Percentiles rank a stretch among this genome's conserved stretches.
Evolutionary conservation across 2,113 vertebrate genomes (phyloP).

Genomic region (Melanocharis versteri): DNA sequence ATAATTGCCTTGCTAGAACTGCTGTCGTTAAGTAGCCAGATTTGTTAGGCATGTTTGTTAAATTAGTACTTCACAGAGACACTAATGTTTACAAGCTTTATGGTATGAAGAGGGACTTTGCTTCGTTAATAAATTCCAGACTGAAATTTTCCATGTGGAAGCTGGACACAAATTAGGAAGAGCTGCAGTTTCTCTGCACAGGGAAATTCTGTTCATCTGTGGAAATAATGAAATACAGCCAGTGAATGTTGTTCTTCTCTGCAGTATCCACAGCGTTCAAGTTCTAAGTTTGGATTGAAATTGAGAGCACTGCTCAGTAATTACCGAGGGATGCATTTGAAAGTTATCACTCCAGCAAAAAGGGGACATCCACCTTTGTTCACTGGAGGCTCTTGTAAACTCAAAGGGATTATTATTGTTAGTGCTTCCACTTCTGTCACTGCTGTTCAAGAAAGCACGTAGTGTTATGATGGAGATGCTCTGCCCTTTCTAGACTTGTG

Average conservation of each 20-base stretch:
- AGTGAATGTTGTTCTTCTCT: background rate
- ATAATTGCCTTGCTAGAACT: background rate
- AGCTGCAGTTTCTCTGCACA: background rate
- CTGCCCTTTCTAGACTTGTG: background rate
- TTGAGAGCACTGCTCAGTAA: background rate
- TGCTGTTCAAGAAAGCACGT: background rate
- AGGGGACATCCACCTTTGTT: background rate
- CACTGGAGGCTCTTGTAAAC: background rate
- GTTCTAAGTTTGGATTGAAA: background rate
- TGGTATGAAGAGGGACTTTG: background rate
- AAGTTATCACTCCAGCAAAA: background rate
- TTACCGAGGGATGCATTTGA: background rate
- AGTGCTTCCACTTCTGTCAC: background rate
- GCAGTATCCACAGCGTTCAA: background rate
- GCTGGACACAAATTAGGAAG: background rate
- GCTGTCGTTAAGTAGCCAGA: background rate
- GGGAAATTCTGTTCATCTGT: background rate
- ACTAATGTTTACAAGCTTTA: background rate
- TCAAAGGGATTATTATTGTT: background rate
- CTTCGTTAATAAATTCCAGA: conserved; percentile 6
- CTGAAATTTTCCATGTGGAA: background rate
- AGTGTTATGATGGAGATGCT: background rate
- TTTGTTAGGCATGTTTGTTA: background rate
- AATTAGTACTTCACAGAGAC: background rate
- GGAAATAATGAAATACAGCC: background rate